Percentiles rank a stretch among this genome's conserved stretches.
phyloP scores from a whole-genome alignment of 2,113 vertebrate genomes.

The Miniopterus natalensis region DNA sequence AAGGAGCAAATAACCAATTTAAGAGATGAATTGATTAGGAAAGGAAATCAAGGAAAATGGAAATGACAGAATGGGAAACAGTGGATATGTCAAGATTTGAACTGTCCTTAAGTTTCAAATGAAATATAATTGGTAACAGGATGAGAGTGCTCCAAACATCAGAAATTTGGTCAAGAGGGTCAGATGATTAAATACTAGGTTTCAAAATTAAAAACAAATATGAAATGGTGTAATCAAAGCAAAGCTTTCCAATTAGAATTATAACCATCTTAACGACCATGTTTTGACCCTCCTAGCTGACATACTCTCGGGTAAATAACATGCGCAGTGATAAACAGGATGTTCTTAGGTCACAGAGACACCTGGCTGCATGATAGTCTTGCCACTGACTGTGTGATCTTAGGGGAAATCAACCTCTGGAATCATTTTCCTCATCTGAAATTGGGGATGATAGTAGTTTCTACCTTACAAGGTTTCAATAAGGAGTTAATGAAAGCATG shows the following conservation, averaged over 20 bases:
- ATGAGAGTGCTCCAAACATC: background rate
- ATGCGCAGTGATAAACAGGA: background rate
- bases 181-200: background rate
- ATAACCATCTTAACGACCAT: background rate
- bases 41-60: background rate
- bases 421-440: background rate
- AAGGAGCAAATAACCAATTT: background rate
- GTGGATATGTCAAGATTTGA: background rate
- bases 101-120: background rate
- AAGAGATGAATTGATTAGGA: background rate
- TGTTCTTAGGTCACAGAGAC: background rate
- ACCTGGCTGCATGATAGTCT: background rate
- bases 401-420: background rate
- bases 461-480: background rate
- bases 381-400: background rate
- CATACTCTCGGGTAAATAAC: background rate
- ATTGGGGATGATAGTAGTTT: background rate
- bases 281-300: background rate
- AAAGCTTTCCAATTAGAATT: background rate
- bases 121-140: background rate
- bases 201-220: conserved; percentile 11
- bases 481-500: conserved; percentile 12
- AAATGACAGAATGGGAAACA: background rate
- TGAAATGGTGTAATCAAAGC: background rate
- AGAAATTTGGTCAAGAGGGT: background rate